Conservation (phyloP, 2,888 invertebrate genomes). For the Mamestra brassicae region DNA sequence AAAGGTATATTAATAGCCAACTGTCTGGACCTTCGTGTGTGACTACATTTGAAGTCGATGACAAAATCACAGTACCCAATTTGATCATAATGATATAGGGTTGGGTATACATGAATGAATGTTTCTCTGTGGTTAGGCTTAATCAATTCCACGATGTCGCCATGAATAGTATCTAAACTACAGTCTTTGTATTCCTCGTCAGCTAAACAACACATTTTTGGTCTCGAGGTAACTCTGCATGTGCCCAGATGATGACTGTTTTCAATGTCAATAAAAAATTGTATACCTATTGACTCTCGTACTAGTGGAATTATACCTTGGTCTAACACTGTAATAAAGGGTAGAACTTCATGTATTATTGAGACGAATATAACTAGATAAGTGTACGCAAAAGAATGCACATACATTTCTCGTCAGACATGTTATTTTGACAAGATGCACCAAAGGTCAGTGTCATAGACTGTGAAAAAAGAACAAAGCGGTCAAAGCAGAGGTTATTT, state of each 20-base stretch:
- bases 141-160: conserved; percentile 65
- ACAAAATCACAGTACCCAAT: conserved; percentile 78
- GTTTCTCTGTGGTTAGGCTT: conserved; percentile 75
- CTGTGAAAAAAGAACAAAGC: neutral
- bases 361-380: conserved; percentile 62
- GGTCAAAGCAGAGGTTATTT: neutral
- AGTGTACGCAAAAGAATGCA: conserved; percentile 49
- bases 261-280: conserved; percentile 80
- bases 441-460: conserved; percentile 11
- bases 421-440: conserved; percentile 60
- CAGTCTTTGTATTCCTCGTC: conserved; percentile 73
- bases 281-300: conserved; percentile 78
- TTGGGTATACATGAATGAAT: conserved; percentile 76
- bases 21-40: conserved; percentile 52
- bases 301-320: conserved; percentile 80
- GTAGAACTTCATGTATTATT: conserved; percentile 52
- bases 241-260: conserved; percentile 70
- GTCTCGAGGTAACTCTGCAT: conserved; percentile 71
- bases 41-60: conserved; percentile 72
- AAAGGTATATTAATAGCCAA: conserved; percentile 74
- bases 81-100: conserved; percentile 78
- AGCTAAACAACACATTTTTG: conserved; percentile 77
- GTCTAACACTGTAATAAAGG: conserved; percentile 74
- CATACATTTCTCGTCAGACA: conserved; percentile 63
- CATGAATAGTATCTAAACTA: conserved; percentile 69